These are phyloP conservation scores for Pangasius mekongensis DNA, from an alignment of 2,797 vertebrate genomes.

Conservation along the genomic window DNA sequence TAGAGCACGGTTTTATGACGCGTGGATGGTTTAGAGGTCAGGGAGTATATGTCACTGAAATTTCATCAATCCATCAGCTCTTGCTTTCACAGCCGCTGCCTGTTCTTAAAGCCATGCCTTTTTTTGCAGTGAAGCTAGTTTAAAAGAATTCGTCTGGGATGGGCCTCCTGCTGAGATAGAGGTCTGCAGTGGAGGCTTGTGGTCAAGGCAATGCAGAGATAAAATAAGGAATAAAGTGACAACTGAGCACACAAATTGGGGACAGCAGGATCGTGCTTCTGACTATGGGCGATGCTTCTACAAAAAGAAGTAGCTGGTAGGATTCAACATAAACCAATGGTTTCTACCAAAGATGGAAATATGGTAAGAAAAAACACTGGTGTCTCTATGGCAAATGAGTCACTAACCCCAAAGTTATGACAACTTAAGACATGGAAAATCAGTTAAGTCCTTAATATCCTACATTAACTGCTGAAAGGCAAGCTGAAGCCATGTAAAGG, in stretches of 20 bases:
- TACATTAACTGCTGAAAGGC: neutral
- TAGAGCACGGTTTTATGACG: constrained; percentile 33
- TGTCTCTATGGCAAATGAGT: neutral
- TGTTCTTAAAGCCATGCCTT: constrained; percentile 1
- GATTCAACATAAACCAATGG: neutral
- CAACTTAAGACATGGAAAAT: neutral
- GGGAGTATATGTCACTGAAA: constrained; percentile 33
- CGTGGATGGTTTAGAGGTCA: constrained; percentile 41
- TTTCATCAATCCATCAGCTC: constrained; percentile 54
- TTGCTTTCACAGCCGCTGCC: constrained; percentile 20
- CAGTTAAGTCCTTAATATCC: neutral
- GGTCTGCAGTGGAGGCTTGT: neutral
- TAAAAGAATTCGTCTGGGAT: constrained; percentile 19
- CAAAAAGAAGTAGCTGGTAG: neutral
- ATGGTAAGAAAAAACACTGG: neutral
- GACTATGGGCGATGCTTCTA: neutral
- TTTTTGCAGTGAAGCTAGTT: constrained; percentile 24
- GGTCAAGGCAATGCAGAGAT: constrained; percentile 11
- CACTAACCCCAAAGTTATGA: neutral
- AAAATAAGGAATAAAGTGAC: constrained; percentile 20
- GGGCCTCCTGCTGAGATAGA: constrained; percentile 33
- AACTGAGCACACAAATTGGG: constrained; percentile 5
- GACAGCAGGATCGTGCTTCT: neutral
- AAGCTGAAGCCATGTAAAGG: neutral
- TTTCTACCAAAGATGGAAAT: constrained; percentile 33